phyloP scores from a whole-genome alignment of 1,140 invertebrate species.

The Zaprionus ornatus region DNA sequence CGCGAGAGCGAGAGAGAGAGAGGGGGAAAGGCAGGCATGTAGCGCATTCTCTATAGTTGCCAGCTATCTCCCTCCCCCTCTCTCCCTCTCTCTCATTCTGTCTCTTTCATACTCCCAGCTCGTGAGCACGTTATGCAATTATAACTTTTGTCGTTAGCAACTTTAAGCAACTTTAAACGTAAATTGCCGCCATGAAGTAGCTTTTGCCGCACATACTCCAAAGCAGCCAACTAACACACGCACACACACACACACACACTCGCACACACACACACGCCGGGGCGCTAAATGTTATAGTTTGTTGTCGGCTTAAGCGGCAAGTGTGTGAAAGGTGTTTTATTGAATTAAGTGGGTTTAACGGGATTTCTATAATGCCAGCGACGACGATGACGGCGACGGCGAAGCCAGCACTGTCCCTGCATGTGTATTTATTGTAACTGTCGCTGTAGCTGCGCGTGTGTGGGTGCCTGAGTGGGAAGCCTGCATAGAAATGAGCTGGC shows the following conservation, averaged over 20 bases:
- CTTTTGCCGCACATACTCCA: constrained; percentile 73
- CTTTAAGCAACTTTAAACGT: constrained; percentile 83
- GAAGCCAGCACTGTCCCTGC: constrained; percentile 31
- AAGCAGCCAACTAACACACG: constrained; percentile 40
- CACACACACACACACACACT: constrained; percentile 5
- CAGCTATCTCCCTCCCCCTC: neutral
- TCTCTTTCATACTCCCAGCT: constrained; percentile 17
- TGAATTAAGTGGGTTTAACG: constrained; percentile 82
- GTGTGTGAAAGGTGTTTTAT: constrained; percentile 82
- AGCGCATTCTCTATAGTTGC: neutral
- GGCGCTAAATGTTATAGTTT: constrained; percentile 68
- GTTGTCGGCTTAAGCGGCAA: constrained; percentile 78
- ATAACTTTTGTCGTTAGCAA: constrained; percentile 84
- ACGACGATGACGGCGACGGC: constrained; percentile 16
- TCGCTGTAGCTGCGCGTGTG: constrained; percentile 40
- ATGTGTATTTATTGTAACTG: constrained; percentile 80
- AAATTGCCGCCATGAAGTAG: constrained; percentile 82
- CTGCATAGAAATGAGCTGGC: constrained; percentile 54
- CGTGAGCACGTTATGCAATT: constrained; percentile 79
- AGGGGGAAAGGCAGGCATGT: neutral
- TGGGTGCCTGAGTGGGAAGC: constrained; percentile 8
- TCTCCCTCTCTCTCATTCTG: neutral
- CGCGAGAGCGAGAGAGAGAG: neutral
- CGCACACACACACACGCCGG: constrained; percentile 19
- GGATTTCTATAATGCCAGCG: constrained; percentile 80